A percentile compares a stretch with the other conserved stretches of the same genome.
Evolutionary conservation across 1,140 invertebrate genomes (phyloP).

Genomic region (Antheraea mylitta): DNA sequence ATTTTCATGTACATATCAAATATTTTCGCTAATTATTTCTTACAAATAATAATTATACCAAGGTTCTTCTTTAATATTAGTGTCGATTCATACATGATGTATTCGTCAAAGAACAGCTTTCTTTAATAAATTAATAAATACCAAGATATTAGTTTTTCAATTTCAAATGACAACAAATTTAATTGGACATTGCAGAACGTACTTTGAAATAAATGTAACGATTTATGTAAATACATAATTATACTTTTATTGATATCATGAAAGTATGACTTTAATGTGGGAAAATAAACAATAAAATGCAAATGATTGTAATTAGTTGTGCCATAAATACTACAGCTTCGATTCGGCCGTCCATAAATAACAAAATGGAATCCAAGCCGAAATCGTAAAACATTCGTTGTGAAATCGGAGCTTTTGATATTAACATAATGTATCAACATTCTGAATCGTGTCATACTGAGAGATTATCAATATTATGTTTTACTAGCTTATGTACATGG

Average conservation of each 20-base stretch:
- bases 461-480: neutral
- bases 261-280: neutral
- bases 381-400: constrained; percentile 44
- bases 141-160: too few species aligned
- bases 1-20: too few species aligned
- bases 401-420: constrained; percentile 26
- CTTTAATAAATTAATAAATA: too few species aligned
- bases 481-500: too few species aligned
- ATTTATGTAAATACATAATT: neutral
- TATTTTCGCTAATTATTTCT: too few species aligned
- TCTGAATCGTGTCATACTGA: constrained; percentile 18
- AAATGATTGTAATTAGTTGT: constrained; percentile 52
- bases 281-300: constrained; percentile 52
- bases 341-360: constrained; percentile 43
- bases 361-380: constrained; percentile 42
- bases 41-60: too few species aligned
- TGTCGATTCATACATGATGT: too few species aligned
- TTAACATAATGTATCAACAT: constrained; percentile 6
- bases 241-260: neutral
- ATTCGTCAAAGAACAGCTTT: too few species aligned
- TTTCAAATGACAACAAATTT: too few species aligned
- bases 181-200: neutral
- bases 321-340: constrained; percentile 42
- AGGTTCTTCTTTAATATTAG: too few species aligned
- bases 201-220: neutral